Base-by-base conservation (phyloP, 2,797 vertebrate species). In the Manis pentadactyla region DNA sequence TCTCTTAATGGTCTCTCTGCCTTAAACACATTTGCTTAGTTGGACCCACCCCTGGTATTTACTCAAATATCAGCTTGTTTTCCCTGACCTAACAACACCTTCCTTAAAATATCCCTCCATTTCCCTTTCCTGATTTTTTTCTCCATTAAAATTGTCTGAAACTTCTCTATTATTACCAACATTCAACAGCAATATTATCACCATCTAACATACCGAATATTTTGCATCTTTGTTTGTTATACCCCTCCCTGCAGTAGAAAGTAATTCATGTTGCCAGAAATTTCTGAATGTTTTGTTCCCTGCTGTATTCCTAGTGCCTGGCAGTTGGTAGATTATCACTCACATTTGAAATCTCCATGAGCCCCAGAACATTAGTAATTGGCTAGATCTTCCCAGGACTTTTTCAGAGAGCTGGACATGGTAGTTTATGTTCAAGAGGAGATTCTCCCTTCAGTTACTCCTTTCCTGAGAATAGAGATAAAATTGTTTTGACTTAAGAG, bases 261-360 rank as follows among this genome's bases (percentile, higher is more conserved):
- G 46, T 77, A 89, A 94, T 49, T 2, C 53, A 55, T 18, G 7
- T 90, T 92, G 59, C 81, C 17, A 92, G 66, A 91, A 82, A 53
- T 95, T 91, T 92, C 53, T 75, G 78, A 86, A 87, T 82, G 27
- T 82, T 95, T 88, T 83, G n/a, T 75, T 92, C 27, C 90, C 17
- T 81, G 73, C 9, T 73, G 3, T 90, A 34, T 59, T 95, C 64
- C 42, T 27, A 83, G 83, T 39, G 82, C 37, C 14, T 74, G 49
- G 21, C 61, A 90, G 53, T 78, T 63, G 71, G 61, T 81, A 90
- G 78, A 25, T 55, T 87, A 84, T 87, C 53, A 92, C 75, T 92
- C 87, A 84, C 82, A 90, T 42, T 91, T 83, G 74, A 86, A 13
- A 89, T 93, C 46, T 85, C 31, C 39, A 42, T 15, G 3, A 77